phyloP scores from a whole-genome alignment of 2,888 invertebrate species.

The Aethes cnicana region DNA sequence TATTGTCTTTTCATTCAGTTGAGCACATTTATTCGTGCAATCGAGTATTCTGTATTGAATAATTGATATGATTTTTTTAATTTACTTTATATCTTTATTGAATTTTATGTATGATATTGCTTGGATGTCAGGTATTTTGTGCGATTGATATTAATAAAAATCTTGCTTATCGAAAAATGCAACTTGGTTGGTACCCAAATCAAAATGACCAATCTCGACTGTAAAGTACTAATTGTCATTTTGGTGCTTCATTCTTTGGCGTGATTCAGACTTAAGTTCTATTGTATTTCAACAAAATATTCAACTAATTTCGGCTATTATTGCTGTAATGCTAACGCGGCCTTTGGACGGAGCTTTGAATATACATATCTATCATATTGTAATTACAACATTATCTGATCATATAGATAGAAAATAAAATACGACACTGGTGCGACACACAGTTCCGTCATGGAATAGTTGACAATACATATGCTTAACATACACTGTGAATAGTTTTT shows the following conservation, averaged over 20 bases:
- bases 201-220: neutral
- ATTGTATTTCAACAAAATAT: neutral
- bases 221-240: conserved; percentile 1
- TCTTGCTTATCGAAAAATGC: conserved; percentile 2
- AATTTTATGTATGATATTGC: conserved; percentile 26
- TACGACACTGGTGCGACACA: conserved; percentile 71
- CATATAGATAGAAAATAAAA: conserved; percentile 36
- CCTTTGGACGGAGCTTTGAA: conserved; percentile 56
- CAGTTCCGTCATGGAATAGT: conserved; percentile 50
- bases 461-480: conserved; percentile 67
- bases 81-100: conserved; percentile 19
- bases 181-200: conserved; percentile 1
- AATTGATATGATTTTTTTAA: conserved; percentile 19
- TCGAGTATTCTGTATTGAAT: conserved; percentile 11
- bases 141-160: conserved; percentile 14
- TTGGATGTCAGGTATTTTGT: conserved; percentile 21
- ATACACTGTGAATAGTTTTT: conserved; percentile 80
- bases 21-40: too few relatives aligned
- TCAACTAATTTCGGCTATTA: neutral
- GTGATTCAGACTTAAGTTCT: neutral
- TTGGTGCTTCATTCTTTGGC: conserved; percentile 1
- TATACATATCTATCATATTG: conserved; percentile 37
- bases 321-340: conserved; percentile 37
- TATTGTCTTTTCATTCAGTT: conserved; percentile 45
- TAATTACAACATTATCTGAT: conserved; percentile 34